These are phyloP conservation scores for Pterophyllum scalare DNA, from an alignment of 2,113 vertebrate genomes.

Conservation along the genomic window DNA sequence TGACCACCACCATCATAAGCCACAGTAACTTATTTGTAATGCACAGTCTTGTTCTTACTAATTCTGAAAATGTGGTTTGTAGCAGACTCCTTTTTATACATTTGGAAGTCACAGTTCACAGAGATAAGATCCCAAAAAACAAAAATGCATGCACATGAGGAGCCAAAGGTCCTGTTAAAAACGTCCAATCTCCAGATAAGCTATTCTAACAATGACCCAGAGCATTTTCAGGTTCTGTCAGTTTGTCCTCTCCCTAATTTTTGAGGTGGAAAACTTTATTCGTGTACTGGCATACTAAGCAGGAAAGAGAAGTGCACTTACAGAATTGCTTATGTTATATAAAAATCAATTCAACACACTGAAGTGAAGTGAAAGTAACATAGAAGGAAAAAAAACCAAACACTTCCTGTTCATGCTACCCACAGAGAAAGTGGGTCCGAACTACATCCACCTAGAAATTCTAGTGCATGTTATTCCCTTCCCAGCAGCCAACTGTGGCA, in stretches of 20 bases:
- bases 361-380: background rate
- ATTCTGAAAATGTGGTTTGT: background rate
- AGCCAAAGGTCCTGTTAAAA: background rate
- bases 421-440: conserved; percentile 4
- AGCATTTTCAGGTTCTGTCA: conserved; percentile 11
- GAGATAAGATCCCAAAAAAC: background rate
- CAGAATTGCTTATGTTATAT: background rate
- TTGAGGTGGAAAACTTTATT: background rate
- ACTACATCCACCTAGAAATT: conserved; percentile 7
- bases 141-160: background rate
- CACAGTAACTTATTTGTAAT: background rate
- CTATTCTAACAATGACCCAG: background rate
- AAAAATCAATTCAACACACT: background rate
- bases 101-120: background rate
- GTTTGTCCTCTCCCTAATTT: background rate
- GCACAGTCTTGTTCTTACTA: background rate
- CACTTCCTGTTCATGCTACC: conserved; percentile 10
- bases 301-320: background rate
- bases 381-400: no score
- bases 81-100: background rate
- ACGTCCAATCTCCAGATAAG: background rate
- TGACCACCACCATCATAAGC: background rate
- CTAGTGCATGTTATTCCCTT: conserved; percentile 20
- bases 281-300: background rate
- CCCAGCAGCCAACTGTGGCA: conserved; percentile 24